phyloP scores from a whole-genome alignment of 2,113 vertebrate species.

The Heterotilapia buettikoferi region DNA sequence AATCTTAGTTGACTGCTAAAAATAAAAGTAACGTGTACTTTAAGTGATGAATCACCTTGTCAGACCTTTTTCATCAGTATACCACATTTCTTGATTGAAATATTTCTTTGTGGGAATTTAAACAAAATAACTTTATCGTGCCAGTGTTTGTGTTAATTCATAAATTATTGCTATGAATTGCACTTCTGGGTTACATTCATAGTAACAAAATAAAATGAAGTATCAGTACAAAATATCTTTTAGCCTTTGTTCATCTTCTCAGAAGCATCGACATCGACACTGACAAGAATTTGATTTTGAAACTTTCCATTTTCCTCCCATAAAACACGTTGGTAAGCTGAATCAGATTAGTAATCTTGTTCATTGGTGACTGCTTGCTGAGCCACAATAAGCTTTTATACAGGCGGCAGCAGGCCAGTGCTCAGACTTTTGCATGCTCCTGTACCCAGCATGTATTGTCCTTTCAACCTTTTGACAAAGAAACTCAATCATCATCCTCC shows the following conservation, averaged over 20 bases:
- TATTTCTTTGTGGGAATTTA: background rate
- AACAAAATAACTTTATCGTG: background rate
- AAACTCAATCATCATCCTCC: slow-evolving; percentile 57
- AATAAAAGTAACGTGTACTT: background rate
- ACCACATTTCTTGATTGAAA: background rate
- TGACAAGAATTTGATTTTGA: background rate
- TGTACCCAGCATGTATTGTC: slow-evolving; percentile 20
- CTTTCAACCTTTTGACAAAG: slow-evolving; percentile 59
- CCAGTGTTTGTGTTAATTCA: background rate
- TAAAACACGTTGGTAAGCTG: background rate
- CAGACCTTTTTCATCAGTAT: background rate
- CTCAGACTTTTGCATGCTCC: slow-evolving; percentile 10
- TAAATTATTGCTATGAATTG: background rate
- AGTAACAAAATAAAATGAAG: background rate
- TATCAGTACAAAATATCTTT: background rate
- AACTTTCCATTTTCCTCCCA: background rate
- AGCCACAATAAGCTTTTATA: background rate
- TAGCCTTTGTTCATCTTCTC: background rate
- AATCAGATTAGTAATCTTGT: background rate
- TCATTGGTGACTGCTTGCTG: background rate
- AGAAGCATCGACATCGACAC: background rate
- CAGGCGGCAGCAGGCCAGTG: background rate
- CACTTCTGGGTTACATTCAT: background rate
- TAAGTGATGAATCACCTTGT: background rate
- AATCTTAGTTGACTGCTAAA: background rate